Evolutionary conservation across 1,140 invertebrate genomes (phyloP), one percentile per base, ranked within the genome.

Genomic region (Atta colombica): DNA sequence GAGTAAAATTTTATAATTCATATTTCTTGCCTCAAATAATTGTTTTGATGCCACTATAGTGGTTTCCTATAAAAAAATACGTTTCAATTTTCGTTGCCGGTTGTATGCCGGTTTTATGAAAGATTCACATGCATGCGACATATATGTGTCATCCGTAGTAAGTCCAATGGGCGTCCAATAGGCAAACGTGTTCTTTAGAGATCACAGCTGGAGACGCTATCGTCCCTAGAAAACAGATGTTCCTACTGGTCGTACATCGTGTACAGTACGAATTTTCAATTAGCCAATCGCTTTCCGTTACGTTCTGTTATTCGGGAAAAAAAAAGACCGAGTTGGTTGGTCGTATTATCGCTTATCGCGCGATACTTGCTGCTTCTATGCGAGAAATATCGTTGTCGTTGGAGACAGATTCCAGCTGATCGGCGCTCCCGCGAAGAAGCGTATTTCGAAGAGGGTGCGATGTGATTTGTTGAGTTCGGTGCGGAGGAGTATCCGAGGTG

Each of bases 351-450:
- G 35, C 4, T 68, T 68, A 18, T 68, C 65, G 35, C n/a, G 65
- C 65, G 65, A 21, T 39, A 45, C 35, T 18, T 28, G 28, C 35
- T 14, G 10, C 35, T 68, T 35, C 65, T 68, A 45, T 35, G 65
- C n/a, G 10, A 45, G n/a, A 35, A 5, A 18, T 12, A 28, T 35
- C 28, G 31, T 45, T 12, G 18, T 66, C 28, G 31, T 66, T 25
- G 63, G 18, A 14, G 35, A 39, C 18, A 12, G 65, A 35, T 68
- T 39, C 65, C 65, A 68, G 65, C 65, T 68, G 65, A 68, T 68
- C n/a, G 35, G 65, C 65, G 39, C 39, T 45, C 8, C 39, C 8
- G 8, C 39, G 16, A 31, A 3, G 28, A 31, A 35, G 28, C 25
- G 65, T 68, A 31, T 39, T 35, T 45, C 65, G 65, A 5, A 7